Percentiles rank a stretch among this genome's conserved stretches.
Evolutionary conservation across 2,113 vertebrate species (phyloP).

Genomic region (Heterochromis multidens): DNA sequence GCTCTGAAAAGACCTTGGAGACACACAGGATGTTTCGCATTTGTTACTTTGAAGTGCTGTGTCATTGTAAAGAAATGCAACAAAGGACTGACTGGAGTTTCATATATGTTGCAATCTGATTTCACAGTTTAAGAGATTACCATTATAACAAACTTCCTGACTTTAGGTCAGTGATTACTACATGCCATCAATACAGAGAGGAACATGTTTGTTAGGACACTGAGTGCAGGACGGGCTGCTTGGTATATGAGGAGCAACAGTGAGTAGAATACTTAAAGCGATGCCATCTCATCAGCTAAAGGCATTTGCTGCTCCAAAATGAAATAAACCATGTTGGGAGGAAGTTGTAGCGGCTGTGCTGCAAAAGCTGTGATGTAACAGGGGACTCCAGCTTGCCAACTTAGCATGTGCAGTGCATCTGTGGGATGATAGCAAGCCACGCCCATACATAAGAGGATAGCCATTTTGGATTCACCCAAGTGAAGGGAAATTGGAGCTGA

Average conservation of each 20-base stretch:
- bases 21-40: conserved; percentile 9
- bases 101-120: not conserved
- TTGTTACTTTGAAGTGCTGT: not conserved
- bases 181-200: not conserved
- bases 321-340: not conserved
- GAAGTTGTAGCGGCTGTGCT: not conserved
- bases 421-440: conserved; percentile 17
- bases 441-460: not conserved
- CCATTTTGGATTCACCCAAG: conserved; percentile 35
- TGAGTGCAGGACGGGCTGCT: not conserved
- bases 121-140: not conserved
- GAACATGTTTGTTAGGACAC: not conserved
- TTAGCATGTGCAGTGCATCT: conserved; percentile 56
- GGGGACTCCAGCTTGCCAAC: not conserved
- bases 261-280: not conserved
- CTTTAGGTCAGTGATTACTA: not conserved
- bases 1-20: conserved; percentile 92
- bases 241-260: not conserved
- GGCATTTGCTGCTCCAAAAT: not conserved
- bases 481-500: conserved; percentile 12
- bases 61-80: not conserved
- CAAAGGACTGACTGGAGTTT: not conserved
- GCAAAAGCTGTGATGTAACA: conserved; percentile 58
- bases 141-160: not conserved
- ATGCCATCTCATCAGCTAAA: not conserved